Evolutionary conservation across 2,797 vertebrate species (phyloP), one percentile per base, ranked within the genome.

Genomic region (Hoplostethus atlanticus): DNA sequence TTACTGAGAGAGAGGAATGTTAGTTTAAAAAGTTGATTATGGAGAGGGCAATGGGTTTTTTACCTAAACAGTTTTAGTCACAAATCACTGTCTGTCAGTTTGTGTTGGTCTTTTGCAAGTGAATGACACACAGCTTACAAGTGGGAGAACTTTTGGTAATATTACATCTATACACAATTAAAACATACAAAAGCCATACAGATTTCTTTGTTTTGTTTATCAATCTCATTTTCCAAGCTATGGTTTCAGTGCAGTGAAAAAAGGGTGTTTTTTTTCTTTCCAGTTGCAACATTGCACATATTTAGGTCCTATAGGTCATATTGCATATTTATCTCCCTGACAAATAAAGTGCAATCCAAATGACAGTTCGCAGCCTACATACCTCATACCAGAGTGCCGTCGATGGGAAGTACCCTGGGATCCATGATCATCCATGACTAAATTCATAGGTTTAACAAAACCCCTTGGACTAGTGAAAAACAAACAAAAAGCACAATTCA

Each of bases 401-500:
- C 86, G 82, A 91, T 84, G 87, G 12, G 85, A 58, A 3, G 54
- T 50, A 61, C 47, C 80, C 71, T 90, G 91, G 56, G 87, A 85
- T 91, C 87, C 89, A 50, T 77, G 86, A 67, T 93, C 91, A 80
- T 94, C 94, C 94, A 95, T 95, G 77, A 89, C 93, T 73, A 90
- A 83, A 81, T 82, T 90, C 84, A 90, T 61, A 21, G 85, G 83
- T 79, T 87, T 91, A 65, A 87, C 77, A 70, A 80, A 87, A 85
- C 87, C 90, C 83, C 73, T 82, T 64, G 83, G 81, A 81, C 91
- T 93, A 40, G 46, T 65, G 82, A 79, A 80, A 89, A 77, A 88
- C 63, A 91, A 71, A 83, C 81, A 91, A 75, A 87, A 84, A 67
- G 62, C 36, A 84, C 72, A 91, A 16, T 79, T 85, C 78, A 90